Evolutionary conservation across 2,797 vertebrate genomes (phyloP).

Genomic region (Meriones psammophilus): DNA sequence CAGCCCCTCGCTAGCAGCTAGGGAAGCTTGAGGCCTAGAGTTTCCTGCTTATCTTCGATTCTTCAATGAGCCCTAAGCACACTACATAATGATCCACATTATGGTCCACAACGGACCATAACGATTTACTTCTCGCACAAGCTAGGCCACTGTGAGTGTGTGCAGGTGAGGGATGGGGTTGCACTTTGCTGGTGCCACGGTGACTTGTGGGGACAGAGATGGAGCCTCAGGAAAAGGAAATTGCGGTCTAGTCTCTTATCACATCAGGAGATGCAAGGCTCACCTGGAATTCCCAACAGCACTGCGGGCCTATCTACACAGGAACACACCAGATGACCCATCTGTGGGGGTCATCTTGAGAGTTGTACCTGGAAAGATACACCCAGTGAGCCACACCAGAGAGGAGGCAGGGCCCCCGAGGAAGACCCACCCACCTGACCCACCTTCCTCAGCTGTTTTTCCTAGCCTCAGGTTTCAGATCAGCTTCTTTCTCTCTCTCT

Average conservation of each 20-base stretch:
- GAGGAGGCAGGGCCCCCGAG: not conserved
- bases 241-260: not conserved
- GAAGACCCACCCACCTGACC: no score
- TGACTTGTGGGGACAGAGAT: not conserved
- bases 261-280: not conserved
- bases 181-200: not conserved
- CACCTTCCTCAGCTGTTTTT: not conserved
- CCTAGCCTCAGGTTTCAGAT: not conserved
- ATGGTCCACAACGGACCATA: not conserved
- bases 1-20: not conserved
- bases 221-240: not conserved
- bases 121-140: not conserved
- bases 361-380: not conserved
- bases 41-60: not conserved
- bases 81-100: not conserved
- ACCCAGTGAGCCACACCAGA: not conserved
- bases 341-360: not conserved
- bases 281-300: not conserved
- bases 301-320: not conserved
- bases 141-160: not conserved
- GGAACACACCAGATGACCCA: accelerated
- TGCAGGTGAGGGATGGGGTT: not conserved
- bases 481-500: not conserved
- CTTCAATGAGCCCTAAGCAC: not conserved
- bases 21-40: not conserved